Base-by-base conservation (phyloP, 2,888 invertebrate genomes). In the Notodonta dromedarius region DNA sequence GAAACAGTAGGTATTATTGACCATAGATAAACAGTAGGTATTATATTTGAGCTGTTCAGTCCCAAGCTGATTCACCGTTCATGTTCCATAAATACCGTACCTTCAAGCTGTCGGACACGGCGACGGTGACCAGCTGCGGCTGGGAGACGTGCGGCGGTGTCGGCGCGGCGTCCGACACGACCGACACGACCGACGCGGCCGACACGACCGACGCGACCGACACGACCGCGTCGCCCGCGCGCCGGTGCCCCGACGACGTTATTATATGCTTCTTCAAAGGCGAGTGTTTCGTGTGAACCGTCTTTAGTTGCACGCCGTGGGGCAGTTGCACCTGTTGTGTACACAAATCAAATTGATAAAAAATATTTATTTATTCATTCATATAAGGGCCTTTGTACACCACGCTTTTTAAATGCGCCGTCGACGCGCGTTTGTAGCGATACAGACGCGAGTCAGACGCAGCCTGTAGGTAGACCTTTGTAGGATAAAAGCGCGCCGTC, bases 181-280 rank as follows among this genome's bases (percentile, higher is more conserved):
- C 68, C 14, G 79, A 46, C 59, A 67, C 67, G 39, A 67, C 77
- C 70, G 53, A 35, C 53, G n/a, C 35, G 48, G 73, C 68, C 14
- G 79, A 62, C 59, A 69, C 67, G 39, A 69, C 68, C 9, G 56
- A 54, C 13, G 65, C 57, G 42, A 73, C 73, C 40, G 72, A 61
- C 54, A 76, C 69, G 58, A 75, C 69, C 65, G 76, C 76, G 72
- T 79, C 80, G 55, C 74, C 64, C 8, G 76, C 67, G 42, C 85
- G 66, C 13, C 86, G 73, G 50, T 80, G 83, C 12, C 82, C 73
- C n/a, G 80, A 76, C n/a, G 85, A 80, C 24, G 89, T 88, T 8
- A 91, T 89, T 16, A 90, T 87, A 69, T 91, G 91, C 78, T 90
- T 90, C 86, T 91, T 91, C 1, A 91, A 67, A 14, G 93, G 91